Evolutionary conservation across 2,888 invertebrate genomes (phyloP), one percentile per base, ranked within the genome.

Genomic region (Ormyrus pomaceus): DNA sequence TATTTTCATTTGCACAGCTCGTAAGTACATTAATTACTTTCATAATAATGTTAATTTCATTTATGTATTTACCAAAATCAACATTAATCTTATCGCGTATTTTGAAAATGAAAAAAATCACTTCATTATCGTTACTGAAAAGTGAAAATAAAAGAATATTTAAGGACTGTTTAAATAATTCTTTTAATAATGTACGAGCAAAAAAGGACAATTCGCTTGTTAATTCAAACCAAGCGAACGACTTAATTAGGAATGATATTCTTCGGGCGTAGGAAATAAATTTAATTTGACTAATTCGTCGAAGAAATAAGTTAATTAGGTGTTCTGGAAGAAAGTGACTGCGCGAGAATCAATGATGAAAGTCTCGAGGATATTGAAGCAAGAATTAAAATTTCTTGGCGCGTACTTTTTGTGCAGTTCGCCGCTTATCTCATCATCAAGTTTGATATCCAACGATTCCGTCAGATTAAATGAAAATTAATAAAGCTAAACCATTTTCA

Each of bases 311-410:
- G 68, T 64, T 53, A 68, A 78, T 72, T 72, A 61, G 48, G 13
- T 5, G 55, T 65, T 61, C 66, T 19, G 6, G 34, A 34, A 58
- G 48, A 74, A 53, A 45, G 34, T 10, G 11, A 0, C 56, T 51
- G 8, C 6, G 19, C 11, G 62, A 66, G 73, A 79, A 71, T 77
- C 70, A 62, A 62, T 73, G 79, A 69, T 50, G 50, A 11, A 73
- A 78, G 11, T 55, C 56, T 51, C 7, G 2, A 61, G 45, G 34
- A 66, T 19, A 84, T 83, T 87, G 86, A 86, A 85, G 85, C 84
- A 85, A 85, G 87, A 86, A 87, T 87, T 87, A 86, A 86, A 87
- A 87, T 87, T 87, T 87, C 88, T 86, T 86, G 87, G 86, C 88
- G 85, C 86, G 86, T 87, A 86, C 84, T 80, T 82, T 34, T 34